phyloP scores from a whole-genome alignment of 2,888 invertebrate species.

The Spicauda simplicius region DNA sequence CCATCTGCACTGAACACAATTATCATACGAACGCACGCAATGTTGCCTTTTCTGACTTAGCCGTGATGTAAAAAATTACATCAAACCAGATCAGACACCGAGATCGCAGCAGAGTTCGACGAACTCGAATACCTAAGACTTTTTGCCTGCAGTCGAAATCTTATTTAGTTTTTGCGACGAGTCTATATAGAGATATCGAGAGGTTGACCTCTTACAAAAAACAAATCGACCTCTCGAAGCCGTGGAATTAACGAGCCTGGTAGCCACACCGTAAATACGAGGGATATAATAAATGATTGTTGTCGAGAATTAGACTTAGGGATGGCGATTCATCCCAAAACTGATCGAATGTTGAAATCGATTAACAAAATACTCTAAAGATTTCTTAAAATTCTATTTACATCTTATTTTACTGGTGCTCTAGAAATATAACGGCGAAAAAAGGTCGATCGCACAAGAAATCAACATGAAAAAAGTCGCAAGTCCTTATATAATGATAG shows the following conservation, averaged over 20 bases:
- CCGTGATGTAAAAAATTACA: constrained; percentile 25
- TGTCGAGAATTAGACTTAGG: neutral
- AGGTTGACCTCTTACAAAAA: constrained; percentile 14
- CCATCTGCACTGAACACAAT: constrained; percentile 10
- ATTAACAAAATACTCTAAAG: no score
- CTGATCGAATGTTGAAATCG: no score
- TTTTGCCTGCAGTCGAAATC: constrained; percentile 25
- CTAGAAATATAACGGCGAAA: no score
- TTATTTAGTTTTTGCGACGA: constrained; percentile 23
- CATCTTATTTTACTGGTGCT: no score
- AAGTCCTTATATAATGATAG: no score
- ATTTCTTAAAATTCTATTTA: no score
- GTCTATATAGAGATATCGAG: constrained; percentile 8
- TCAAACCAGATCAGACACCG: constrained; percentile 28
- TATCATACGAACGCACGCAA: constrained; percentile 23
- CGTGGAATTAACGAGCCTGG: neutral
- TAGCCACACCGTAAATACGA: neutral
- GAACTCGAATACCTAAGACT: constrained; percentile 15
- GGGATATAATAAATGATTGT: constrained; percentile 3
- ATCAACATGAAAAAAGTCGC: no score
- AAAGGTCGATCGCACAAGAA: no score
- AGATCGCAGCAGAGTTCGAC: constrained; percentile 23
- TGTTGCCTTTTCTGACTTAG: constrained; percentile 9
- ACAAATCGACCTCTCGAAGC: no score
- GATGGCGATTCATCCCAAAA: no score